Evolutionary conservation across 2,888 invertebrate species (phyloP), one percentile per base, ranked within the genome.

Genomic region (Eupelmus urozonus): DNA sequence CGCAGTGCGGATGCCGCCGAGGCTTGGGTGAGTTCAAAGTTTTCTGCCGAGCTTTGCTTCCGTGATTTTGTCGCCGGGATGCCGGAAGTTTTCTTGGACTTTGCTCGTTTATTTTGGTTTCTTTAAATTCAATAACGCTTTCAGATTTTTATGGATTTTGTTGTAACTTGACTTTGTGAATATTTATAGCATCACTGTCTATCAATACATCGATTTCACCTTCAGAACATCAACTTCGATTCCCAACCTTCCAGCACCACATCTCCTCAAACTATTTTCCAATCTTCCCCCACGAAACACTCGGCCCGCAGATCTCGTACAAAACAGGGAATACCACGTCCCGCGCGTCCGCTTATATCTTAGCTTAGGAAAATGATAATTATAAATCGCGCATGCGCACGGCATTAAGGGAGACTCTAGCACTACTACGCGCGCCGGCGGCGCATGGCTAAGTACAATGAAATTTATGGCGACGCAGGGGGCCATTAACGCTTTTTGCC

Each of bases 401-500:
- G n/a, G n/a, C n/a, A n/a, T n/a, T n/a, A n/a, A n/a, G n/a, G n/a
- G 9, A 16, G 59, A 5, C 25, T 34, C 9, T 34, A n/a, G 34
- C 3, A 34, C 34, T 34, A n/a, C n/a, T n/a, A 16, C 45, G 49
- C 20, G 9, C 60, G 59, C 1, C 34, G 55, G 79, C 81, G 81
- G 76, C 76, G 71, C 80, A 80, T 79, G 80, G 82, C 81, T 83
- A 82, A 82, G 82, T 82, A 83, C 83, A 82, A 82, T 83, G 82
- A 82, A 82, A 83, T 83, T 82, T 82, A 83, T 82, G 81, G 82
- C 82, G 80, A 81, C 79, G 78, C 78, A 74, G 70, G 79, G 69
- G 81, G 80, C 81, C 81, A 82, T 82, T 82, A 83, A 76, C 70
- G 81, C 79, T 40, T 70, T 76, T 80, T 83, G 82, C 82, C 82